phyloP scores from a whole-genome alignment of 2,113 vertebrate species.

The Australoheros scitulus region DNA sequence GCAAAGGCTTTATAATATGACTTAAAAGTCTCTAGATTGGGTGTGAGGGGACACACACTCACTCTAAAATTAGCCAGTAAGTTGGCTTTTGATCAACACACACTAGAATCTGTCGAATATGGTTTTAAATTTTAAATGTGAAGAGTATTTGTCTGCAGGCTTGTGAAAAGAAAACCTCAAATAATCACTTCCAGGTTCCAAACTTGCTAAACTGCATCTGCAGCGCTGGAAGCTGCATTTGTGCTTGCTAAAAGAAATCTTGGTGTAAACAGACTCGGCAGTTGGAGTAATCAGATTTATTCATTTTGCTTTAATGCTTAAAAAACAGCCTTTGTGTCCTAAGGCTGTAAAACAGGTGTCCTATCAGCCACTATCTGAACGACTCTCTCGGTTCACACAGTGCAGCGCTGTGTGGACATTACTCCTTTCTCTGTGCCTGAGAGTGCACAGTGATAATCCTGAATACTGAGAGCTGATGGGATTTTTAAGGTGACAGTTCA shows the following conservation, averaged over 20 bases:
- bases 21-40: not conserved
- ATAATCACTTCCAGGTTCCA: not conserved
- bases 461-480: not conserved
- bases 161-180: not conserved
- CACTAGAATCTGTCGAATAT: not conserved
- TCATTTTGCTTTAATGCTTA: not conserved
- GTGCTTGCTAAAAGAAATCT: not conserved
- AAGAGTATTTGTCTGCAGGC: not conserved
- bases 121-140: not conserved
- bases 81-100: not conserved
- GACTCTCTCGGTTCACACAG: not conserved
- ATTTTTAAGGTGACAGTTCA: constrained; percentile 33
- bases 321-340: not conserved
- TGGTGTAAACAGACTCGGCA: not conserved
- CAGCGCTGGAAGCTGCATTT: not conserved
- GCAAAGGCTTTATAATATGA: not conserved
- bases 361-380: not conserved
- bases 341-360: not conserved
- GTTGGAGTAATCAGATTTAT: not conserved
- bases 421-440: not conserved
- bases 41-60: no score
- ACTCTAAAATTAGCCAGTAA: not conserved
- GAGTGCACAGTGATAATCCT: not conserved
- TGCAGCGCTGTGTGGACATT: not conserved
- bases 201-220: not conserved